Evolutionary conservation across 1,140 invertebrate genomes (phyloP).

Genomic region (Harpegnathos saltator): DNA sequence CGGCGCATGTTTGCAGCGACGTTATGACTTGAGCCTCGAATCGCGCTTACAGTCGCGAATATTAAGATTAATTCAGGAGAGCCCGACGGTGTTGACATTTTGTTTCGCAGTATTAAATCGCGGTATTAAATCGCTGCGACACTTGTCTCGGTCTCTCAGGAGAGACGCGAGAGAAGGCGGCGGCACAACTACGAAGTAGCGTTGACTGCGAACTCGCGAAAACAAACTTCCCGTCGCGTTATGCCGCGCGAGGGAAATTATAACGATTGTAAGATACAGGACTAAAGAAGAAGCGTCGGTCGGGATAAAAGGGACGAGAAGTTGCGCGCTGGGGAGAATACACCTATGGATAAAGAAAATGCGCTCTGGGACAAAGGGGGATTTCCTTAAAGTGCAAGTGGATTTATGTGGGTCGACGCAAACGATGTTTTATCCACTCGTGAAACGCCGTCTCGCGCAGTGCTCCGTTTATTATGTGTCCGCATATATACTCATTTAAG

Average conservation of each 20-base stretch:
- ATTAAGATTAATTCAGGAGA: slow-evolving; percentile 3
- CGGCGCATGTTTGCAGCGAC: neutral
- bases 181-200: slow-evolving; percentile 17
- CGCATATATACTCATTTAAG: neutral
- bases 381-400: slow-evolving; percentile 53
- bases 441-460: neutral
- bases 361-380: slow-evolving; percentile 39
- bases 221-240: slow-evolving; percentile 53
- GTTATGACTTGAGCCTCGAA: neutral
- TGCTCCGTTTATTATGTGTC: neutral
- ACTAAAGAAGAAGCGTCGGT: slow-evolving; percentile 33
- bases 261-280: slow-evolving; percentile 44
- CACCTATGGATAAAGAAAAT: slow-evolving; percentile 44
- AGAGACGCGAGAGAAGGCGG: slow-evolving; percentile 3
- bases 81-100: neutral
- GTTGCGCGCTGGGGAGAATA: slow-evolving; percentile 13
- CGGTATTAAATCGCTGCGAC: no score
- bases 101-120: slow-evolving; percentile 36
- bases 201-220: slow-evolving; percentile 41
- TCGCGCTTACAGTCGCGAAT: neutral
- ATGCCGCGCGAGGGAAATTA: slow-evolving; percentile 28
- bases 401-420: slow-evolving; percentile 47
- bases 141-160: slow-evolving; percentile 8
- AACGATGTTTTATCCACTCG: slow-evolving; percentile 49
- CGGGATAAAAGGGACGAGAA: slow-evolving; percentile 28